Conservation (phyloP, 2,888 invertebrate species). For the Macrosoma leucophasiata region DNA sequence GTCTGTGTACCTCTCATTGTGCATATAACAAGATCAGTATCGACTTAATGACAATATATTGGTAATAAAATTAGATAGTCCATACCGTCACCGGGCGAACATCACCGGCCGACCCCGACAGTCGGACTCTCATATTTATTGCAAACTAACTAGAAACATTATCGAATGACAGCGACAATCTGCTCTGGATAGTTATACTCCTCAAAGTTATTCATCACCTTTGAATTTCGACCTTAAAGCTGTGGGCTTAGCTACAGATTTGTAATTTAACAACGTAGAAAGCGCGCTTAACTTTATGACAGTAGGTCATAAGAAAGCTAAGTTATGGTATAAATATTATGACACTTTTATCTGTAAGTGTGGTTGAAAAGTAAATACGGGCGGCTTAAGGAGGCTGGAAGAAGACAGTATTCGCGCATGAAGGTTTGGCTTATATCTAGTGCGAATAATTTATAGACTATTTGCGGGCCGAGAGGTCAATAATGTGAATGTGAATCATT, state of each 20-base stretch:
- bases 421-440: slow-evolving; percentile 33
- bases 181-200: slow-evolving; percentile 51
- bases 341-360: slow-evolving; percentile 69
- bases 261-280: slow-evolving; percentile 40
- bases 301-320: slow-evolving; percentile 66
- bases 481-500: slow-evolving; percentile 31
- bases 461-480: slow-evolving; percentile 42
- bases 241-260: slow-evolving; percentile 40
- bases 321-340: slow-evolving; percentile 73
- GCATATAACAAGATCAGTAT: slow-evolving; percentile 76
- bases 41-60: slow-evolving; percentile 76
- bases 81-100: slow-evolving; percentile 64
- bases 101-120: slow-evolving; percentile 45
- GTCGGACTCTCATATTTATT: slow-evolving; percentile 67
- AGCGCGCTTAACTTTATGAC: slow-evolving; percentile 62
- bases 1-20: slow-evolving; percentile 65
- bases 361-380: slow-evolving; percentile 65
- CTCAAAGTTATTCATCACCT: slow-evolving; percentile 36
- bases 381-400: slow-evolving; percentile 37
- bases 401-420: slow-evolving; percentile 45
- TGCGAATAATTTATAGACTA: slow-evolving; percentile 40
- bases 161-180: slow-evolving; percentile 57
- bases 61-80: slow-evolving; percentile 76
- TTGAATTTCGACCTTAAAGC: slow-evolving; percentile 51
- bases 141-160: slow-evolving; percentile 71